Conservation (phyloP, 2,888 invertebrate species). For the Biston stratarius region DNA sequence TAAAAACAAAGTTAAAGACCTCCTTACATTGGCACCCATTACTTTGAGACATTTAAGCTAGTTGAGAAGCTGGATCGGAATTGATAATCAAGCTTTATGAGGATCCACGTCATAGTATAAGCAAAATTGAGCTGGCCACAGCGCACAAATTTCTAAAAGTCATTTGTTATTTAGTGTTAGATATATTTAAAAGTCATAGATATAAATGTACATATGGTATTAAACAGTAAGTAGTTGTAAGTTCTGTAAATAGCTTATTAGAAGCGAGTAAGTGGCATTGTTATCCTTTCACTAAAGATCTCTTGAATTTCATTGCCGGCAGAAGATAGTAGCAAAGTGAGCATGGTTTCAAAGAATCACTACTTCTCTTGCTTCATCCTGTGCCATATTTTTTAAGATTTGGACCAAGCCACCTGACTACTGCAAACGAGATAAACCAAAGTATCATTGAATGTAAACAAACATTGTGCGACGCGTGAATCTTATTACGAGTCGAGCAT, state of each 20-base stretch:
- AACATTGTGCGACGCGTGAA: background rate
- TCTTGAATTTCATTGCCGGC: slow-evolving; percentile 83
- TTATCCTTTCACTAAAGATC: slow-evolving; percentile 87
- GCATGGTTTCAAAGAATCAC: slow-evolving; percentile 65
- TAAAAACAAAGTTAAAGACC: background rate
- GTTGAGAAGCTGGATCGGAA: background rate
- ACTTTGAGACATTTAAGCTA: background rate
- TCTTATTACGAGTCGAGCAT: background rate
- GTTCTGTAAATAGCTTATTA: slow-evolving; percentile 40
- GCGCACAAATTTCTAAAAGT: slow-evolving; percentile 67
- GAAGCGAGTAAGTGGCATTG: slow-evolving; percentile 77
- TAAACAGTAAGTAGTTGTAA: slow-evolving; percentile 14
- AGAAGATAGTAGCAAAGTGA: slow-evolving; percentile 68
- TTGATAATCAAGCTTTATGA: background rate
- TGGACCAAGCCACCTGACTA: slow-evolving; percentile 5
- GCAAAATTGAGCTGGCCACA: slow-evolving; percentile 45
- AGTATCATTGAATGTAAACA: slow-evolving; percentile 2
- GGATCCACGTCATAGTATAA: slow-evolving; percentile 21
- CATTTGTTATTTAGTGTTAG: slow-evolving; percentile 76
- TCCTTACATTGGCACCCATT: background rate
- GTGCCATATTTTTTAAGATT: slow-evolving; percentile 44
- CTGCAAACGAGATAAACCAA: slow-evolving; percentile 9
- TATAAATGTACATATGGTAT: slow-evolving; percentile 53
- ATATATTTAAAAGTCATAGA: slow-evolving; percentile 79
- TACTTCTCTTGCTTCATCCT: slow-evolving; percentile 39